Conservation (phyloP, 1,140 invertebrate species). For the Scaptomyza pallida region DNA sequence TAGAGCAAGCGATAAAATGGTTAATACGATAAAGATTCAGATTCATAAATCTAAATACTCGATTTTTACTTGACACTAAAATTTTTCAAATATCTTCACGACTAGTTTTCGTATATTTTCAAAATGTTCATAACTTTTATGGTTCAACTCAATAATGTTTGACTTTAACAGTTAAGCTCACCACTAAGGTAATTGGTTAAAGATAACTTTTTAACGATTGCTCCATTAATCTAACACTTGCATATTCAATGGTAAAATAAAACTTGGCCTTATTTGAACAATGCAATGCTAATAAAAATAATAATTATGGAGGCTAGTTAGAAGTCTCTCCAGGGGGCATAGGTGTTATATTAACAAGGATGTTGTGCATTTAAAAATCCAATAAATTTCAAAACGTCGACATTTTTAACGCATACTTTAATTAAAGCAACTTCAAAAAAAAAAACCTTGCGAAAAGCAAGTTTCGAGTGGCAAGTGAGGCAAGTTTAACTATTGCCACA, state of each 20-base stretch:
- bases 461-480: slow-evolving; percentile 3
- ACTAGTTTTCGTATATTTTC: too few relatives aligned
- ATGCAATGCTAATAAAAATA: slow-evolving; percentile 32
- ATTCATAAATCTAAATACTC: too few relatives aligned
- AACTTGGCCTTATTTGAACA: background rate
- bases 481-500: slow-evolving; percentile 6
- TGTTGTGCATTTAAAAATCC: too few relatives aligned
- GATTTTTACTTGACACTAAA: too few relatives aligned
- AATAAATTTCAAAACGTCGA: slow-evolving; percentile 71
- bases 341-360: too few relatives aligned
- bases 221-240: background rate
- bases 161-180: background rate
- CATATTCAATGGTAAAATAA: slow-evolving; percentile 6
- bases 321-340: slow-evolving; percentile 6
- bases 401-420: slow-evolving; percentile 77
- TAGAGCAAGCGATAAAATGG: too few relatives aligned
- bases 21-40: too few relatives aligned
- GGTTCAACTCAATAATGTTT: too few relatives aligned
- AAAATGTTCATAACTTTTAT: too few relatives aligned
- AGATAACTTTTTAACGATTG: background rate
- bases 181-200: background rate
- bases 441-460: slow-evolving; percentile 23
- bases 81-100: too few relatives aligned
- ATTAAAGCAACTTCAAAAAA: slow-evolving; percentile 60
- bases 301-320: background rate